Evolutionary conservation across 2,797 vertebrate genomes (phyloP).

Genomic region (Channallabes apus): DNA sequence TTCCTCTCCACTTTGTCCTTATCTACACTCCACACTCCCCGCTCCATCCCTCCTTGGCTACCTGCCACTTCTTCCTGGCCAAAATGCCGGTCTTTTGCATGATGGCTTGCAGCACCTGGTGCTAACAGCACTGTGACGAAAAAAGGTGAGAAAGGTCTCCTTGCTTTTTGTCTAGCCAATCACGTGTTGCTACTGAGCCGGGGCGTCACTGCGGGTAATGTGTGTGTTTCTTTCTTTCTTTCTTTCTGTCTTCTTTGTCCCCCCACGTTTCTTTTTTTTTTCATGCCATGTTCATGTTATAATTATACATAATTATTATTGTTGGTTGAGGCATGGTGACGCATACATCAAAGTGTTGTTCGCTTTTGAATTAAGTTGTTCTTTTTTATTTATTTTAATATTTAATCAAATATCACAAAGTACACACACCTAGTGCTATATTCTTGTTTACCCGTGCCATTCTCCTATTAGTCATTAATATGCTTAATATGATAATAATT

Average conservation of each 20-base stretch:
- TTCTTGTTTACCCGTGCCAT: background rate
- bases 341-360: too few relatives aligned
- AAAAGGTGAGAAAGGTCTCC: constrained; percentile 59
- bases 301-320: background rate
- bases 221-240: constrained; percentile 37
- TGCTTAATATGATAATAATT: too few relatives aligned
- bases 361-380: background rate
- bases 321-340: background rate
- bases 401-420: background rate
- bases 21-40: constrained; percentile 13
- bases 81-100: constrained; percentile 62
- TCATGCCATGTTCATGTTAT: background rate
- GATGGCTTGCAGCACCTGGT: constrained; percentile 81
- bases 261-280: background rate
- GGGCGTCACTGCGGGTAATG: constrained; percentile 1
- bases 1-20: constrained; percentile 33
- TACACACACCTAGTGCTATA: background rate
- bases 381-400: background rate
- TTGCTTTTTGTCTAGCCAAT: constrained; percentile 58
- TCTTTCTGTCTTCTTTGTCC: background rate
- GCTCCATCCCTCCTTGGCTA: constrained; percentile 9
- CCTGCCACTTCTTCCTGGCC: constrained; percentile 39
- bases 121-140: constrained; percentile 57
- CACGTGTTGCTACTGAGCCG: background rate
- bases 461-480: background rate